phyloP scores from a whole-genome alignment of 2,888 invertebrate species.

The Deilephila porcellus region DNA sequence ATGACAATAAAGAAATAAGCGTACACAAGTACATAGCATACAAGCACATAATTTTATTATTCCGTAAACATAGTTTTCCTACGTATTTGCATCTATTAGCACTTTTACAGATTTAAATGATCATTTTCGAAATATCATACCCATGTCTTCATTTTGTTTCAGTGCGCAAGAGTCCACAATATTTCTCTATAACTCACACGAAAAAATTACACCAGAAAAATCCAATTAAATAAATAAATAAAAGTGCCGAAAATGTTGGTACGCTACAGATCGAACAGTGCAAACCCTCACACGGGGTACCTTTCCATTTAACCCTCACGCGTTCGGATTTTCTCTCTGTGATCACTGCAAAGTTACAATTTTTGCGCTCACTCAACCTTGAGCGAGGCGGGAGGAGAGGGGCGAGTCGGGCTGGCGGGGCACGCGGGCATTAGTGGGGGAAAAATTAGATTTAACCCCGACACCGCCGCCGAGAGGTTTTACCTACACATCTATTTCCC shows the following conservation, averaged over 20 bases:
- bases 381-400: slow-evolving; percentile 55
- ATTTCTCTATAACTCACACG: too few species aligned
- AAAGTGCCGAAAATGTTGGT: too few species aligned
- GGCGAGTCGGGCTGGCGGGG: slow-evolving; percentile 49
- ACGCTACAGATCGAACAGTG: neutral
- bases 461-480: slow-evolving; percentile 61
- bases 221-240: neutral
- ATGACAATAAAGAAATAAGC: too few species aligned
- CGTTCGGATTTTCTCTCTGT: slow-evolving; percentile 49
- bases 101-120: too few species aligned
- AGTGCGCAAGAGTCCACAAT: too few species aligned
- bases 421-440: slow-evolving; percentile 69
- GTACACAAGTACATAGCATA: too few species aligned
- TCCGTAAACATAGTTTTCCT: too few species aligned
- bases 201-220: neutral
- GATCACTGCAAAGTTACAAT: slow-evolving; percentile 65
- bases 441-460: slow-evolving; percentile 82
- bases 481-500: slow-evolving; percentile 63
- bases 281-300: slow-evolving; percentile 2
- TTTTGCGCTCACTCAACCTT: slow-evolving; percentile 75
- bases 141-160: too few species aligned
- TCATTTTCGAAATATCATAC: too few species aligned
- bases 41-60: too few species aligned
- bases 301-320: slow-evolving; percentile 23
- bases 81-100: too few species aligned